Evolutionary conservation across 2,888 invertebrate genomes (phyloP).

Genomic region (Synanthedon formicaeformis): DNA sequence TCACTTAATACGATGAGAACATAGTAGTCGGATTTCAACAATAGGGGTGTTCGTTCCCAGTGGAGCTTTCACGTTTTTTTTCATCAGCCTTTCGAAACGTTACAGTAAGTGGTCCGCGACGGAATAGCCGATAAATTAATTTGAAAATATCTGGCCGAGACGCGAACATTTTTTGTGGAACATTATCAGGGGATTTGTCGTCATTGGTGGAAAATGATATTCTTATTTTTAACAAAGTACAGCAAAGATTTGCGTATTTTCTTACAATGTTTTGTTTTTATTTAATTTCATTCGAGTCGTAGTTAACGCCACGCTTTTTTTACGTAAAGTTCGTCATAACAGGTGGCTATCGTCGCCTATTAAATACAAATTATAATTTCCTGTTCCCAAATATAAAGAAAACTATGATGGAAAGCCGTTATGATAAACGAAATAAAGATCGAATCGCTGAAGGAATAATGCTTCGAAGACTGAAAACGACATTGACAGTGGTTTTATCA

Average conservation of each 20-base stretch:
- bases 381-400: too few relatives aligned
- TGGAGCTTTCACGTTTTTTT: slow-evolving; percentile 11
- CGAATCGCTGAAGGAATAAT: too few relatives aligned
- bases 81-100: slow-evolving; percentile 5
- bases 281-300: too few relatives aligned
- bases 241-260: neutral
- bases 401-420: too few relatives aligned
- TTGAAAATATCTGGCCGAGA: slow-evolving; percentile 7
- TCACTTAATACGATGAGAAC: neutral
- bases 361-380: too few relatives aligned
- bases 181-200: neutral
- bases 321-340: too few relatives aligned
- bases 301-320: too few relatives aligned
- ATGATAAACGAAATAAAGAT: too few relatives aligned
- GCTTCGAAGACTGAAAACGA: too few relatives aligned
- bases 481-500: too few relatives aligned
- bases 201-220: neutral
- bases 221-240: neutral
- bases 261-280: neutral
- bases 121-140: slow-evolving; percentile 13
- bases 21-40: neutral
- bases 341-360: too few relatives aligned
- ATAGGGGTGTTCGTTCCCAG: neutral
- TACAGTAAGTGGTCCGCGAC: slow-evolving; percentile 7
- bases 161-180: slow-evolving; percentile 2